Conservation (phyloP, 2,888 invertebrate species). For the Ennomos quercinarius region DNA sequence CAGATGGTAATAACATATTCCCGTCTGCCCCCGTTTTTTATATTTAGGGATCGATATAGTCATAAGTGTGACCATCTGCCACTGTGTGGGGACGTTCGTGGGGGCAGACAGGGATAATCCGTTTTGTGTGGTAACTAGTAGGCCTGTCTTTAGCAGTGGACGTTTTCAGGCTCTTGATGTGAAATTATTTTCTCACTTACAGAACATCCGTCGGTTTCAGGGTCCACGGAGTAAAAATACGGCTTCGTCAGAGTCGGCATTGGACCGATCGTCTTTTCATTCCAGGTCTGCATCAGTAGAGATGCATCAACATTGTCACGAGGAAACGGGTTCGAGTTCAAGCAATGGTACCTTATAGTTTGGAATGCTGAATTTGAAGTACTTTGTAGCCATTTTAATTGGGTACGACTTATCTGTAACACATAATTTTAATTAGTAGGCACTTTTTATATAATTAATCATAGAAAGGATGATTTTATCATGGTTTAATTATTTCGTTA, state of each 20-base stretch:
- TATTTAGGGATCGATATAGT: no score
- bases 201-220: slow-evolving; percentile 8
- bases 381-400: slow-evolving; percentile 4
- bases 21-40: no score
- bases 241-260: slow-evolving; percentile 17
- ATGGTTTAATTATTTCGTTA: no score
- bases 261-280: slow-evolving; percentile 26
- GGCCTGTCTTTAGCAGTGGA: no score
- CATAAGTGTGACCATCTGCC: no score
- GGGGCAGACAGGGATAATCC: no score
- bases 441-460: no score
- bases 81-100: no score
- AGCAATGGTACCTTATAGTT: slow-evolving; percentile 22
- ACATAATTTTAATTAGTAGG: background rate
- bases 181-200: slow-evolving; percentile 14
- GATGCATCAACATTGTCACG: slow-evolving; percentile 15
- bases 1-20: no score
- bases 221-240: slow-evolving; percentile 9
- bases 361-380: slow-evolving; percentile 20
- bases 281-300: slow-evolving; percentile 18
- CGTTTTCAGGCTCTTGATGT: no score
- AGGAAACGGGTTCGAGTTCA: slow-evolving; percentile 17
- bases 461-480: no score
- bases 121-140: no score
- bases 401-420: slow-evolving; percentile 11